Conservation (phyloP, 30 jellyfish, hydroid and myxozoan species). For the Hydra vulgaris region DNA sequence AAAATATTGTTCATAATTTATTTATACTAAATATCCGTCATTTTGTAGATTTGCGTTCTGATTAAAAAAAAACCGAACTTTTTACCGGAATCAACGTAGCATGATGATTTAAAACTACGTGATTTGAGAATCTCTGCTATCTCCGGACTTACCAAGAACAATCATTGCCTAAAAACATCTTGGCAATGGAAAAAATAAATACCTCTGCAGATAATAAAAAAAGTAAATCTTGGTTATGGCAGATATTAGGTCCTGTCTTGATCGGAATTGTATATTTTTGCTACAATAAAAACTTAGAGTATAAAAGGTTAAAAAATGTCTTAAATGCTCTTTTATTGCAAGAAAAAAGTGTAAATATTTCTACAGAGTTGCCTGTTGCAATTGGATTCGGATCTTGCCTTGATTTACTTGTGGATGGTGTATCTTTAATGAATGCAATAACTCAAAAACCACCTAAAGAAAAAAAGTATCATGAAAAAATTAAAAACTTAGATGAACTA, state of each 20-base stretch:
- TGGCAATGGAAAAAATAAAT: neutral
- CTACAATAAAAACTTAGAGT: neutral
- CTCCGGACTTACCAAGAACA: no score
- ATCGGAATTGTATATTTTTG: neutral
- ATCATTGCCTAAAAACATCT: neutral
- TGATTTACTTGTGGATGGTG: slow-evolving; percentile 71
- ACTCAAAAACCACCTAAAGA: slow-evolving; percentile 43
- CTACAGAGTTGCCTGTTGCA: slow-evolving; percentile 53
- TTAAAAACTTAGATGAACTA: slow-evolving; percentile 34
- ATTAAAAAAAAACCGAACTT: no score
- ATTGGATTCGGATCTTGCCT: slow-evolving; percentile 88
- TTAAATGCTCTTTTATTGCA: slow-evolving; percentile 40
- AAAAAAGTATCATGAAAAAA: slow-evolving; percentile 51
- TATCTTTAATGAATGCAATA: slow-evolving; percentile 40
- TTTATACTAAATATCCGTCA: no score
- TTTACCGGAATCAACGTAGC: no score
- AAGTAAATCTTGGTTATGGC: neutral
- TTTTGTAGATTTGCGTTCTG: no score
- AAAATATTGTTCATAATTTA: no score
- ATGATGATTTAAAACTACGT: no score
- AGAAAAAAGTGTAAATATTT: slow-evolving; percentile 53
- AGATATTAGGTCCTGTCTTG: neutral
- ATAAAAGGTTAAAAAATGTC: slow-evolving; percentile 19
- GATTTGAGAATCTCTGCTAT: no score
- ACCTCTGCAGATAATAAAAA: neutral